Base-by-base conservation (phyloP, 2,113 vertebrate genomes). In the Anoplopoma fimbria region DNA sequence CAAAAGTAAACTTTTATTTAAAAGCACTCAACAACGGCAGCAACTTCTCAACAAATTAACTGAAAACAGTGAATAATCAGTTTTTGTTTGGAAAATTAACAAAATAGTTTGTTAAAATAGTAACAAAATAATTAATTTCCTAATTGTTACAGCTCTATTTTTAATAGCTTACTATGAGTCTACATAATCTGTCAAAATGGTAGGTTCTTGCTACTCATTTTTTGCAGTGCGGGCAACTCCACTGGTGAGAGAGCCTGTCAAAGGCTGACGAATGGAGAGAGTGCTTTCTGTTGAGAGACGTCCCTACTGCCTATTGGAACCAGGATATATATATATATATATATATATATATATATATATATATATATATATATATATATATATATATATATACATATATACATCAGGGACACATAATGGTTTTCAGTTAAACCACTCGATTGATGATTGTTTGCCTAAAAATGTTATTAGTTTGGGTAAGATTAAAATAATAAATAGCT, bases 261-360 rank as follows among this genome's bases (percentile, higher is more conserved):
- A 36, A 87, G 62, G 63, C 83, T 92, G 87, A 93, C 85, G 91
- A 92, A 93, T 92, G 88, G 89, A 90, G 79, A 90, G 83, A 91
- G 90, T 83, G 89, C 86, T 91, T 91, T 93, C 78, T 90, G 88
- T 91, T 91, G 87, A 90, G 89, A 91, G 91, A 60, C 7, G 36
- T 85, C 91, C 87, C 85, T 82, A 76, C 87, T 92, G 86, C 79
- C 85, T 82, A 69, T 85, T 79, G 72, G 74, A 64, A 75, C 77
- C 58, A 78, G 65, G 9, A 53, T n/a, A 25, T 10, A 40, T 9
- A 40, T 40, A 40, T 9, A 42, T 13, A 42, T 5, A 42, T 5
- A 42, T 13, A 13, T n/a, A 13, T 40, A 40, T 40, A 7, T 40
- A 7, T 7, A 9, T 40, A 40, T 9, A 40, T 40, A 10, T 2